Base-by-base conservation (phyloP, 2,888 invertebrate genomes). In the Allygus modestus region DNA sequence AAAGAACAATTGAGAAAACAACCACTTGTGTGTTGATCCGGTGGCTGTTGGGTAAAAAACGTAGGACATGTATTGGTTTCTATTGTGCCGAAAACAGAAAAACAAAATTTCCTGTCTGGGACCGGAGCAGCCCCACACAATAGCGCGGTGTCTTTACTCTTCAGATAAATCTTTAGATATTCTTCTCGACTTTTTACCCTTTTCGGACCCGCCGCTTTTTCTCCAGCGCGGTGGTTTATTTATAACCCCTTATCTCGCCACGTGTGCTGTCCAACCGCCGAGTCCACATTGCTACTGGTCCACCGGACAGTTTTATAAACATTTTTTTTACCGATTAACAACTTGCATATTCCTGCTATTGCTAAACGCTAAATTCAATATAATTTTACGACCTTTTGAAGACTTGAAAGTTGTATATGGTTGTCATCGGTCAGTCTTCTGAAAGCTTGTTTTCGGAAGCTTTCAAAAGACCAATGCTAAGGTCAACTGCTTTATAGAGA, bases 61-160 rank as follows among this genome's bases (percentile, higher is more conserved):
- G 51, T 41, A 37, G 54, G 26, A 81, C 81, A 81, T 81, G 28
- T 81, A 81, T 81, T 81, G 81, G 65, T 81, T 81, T 61, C 81
- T 54, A 81, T 81, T 81, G 81, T 81, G 65, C 61, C 65, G 81
- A 61, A 31, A 61, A n/a, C 71, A 71, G 71, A 71, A 71, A 71
- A 71, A 71, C 71, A 71, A 71, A 71, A 71, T 71, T 71, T 71
- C 71, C 71, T 37, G 71, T 71, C 41, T 71, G 71, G 37, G 71
- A n/a, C n/a, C n/a, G n/a, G n/a, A n/a, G n/a, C n/a, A n/a, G n/a
- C n/a, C n/a, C 41, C 23, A 77, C 51, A 77, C 77, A 77, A 77
- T 77, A 26, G 46, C 23, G 46, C 77, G 46, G 77, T 77, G 46
- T 51, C 46, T 77, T 46, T 46, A 46, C 46, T 43, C 77, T 77